Conservation (phyloP, 2,113 vertebrate species). For the Riparia riparia region DNA sequence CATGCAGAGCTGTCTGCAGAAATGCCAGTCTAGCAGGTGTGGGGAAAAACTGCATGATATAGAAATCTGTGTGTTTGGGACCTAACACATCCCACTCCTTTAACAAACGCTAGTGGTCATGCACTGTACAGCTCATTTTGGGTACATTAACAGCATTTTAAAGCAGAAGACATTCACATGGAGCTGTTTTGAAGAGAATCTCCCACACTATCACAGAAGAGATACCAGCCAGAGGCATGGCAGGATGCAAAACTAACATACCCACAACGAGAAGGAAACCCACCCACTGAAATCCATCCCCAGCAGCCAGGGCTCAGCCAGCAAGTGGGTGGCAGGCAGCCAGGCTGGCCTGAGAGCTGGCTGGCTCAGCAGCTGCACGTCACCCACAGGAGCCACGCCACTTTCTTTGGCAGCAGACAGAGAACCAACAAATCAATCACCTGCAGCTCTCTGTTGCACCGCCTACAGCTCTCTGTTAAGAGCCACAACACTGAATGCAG, state of each 20-base stretch:
- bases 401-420: neutral
- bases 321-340: neutral
- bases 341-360: neutral
- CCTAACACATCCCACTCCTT: neutral
- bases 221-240: neutral
- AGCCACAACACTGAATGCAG: accelerated
- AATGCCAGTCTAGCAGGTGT: neutral
- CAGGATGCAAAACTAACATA: neutral
- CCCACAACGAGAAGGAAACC: accelerated
- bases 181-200: neutral
- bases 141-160: accelerated
- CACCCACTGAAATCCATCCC: neutral
- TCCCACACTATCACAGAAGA: neutral
- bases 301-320: neutral
- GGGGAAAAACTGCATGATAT: neutral
- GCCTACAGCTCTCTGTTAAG: neutral
- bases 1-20: neutral
- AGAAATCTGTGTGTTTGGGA: neutral
- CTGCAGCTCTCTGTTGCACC: neutral
- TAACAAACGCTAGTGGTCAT: neutral
- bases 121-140: neutral
- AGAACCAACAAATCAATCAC: neutral
- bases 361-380: neutral
- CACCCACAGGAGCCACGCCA: accelerated
- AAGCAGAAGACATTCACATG: neutral